Evolutionary conservation across 2,113 vertebrate genomes (phyloP), one percentile per base, ranked within the genome.

Genomic region (Protomyctophum bolini): DNA sequence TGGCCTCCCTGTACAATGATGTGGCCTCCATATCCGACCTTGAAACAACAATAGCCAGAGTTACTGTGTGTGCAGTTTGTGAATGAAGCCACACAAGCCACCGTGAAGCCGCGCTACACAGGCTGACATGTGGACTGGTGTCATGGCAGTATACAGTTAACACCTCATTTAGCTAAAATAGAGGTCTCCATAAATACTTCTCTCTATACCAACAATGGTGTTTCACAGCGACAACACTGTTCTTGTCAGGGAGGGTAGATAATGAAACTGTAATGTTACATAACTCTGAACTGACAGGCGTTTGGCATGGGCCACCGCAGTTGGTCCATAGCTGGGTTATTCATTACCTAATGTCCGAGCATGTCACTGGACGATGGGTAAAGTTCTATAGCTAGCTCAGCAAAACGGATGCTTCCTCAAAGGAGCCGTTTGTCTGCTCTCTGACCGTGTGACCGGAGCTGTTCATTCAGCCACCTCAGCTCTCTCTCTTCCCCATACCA

Each of bases 401-500:
- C 6, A 9, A 46, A 10, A 7, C 9, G 9, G 46, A 61, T 64
- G 10, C 8, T 51, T 48, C 50, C 11, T 52, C 21, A 7, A 51
- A 52, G 10, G 63, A 52, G n/a, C 49, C 10, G 15, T 33, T 51
- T 57, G 15, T 60, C 7, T 54, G 63, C 28, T 15, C 63, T 63
- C 3, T 41, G 33, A 41, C 33, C 33, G 2, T 41, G 33, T 54
- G 0, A 2, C 28, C 6, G 55, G 47, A 67, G 28, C 75, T 56
- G 51, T 73, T 78, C 74, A 41, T 71, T 62, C 64, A 76, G 80
- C 74, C 2, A 58, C 84, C 81, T 87, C 83, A 69, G 9, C 87
- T 85, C 80, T 75, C 10, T 54, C 5, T 73, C 33, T 68, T 68
- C 15, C 33, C 10, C 7, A 0, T 8, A 59, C 29, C 12, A 21